Base-by-base conservation (phyloP, 1,140 invertebrate genomes). In the Monomorium pharaonis region DNA sequence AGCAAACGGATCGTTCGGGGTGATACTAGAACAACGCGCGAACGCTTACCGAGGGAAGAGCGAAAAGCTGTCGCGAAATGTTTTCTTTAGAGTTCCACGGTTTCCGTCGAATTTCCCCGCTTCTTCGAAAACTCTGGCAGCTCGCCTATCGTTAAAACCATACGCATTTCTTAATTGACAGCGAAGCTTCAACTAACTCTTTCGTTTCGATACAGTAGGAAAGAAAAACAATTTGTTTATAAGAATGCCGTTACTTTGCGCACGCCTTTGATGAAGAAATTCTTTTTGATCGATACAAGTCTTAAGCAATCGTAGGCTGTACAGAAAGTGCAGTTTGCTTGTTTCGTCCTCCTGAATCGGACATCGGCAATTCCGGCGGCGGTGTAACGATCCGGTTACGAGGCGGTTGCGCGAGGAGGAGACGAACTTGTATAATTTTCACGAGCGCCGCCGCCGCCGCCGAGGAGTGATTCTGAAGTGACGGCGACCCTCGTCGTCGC, bases 401-500 rank as follows among this genome's bases (percentile, higher is more conserved):
- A 76, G 44, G n/a, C 72, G 37, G 65, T 74, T 74, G 27, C 67
- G 62, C 67, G n/a, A n/a, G n/a, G n/a, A n/a, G n/a, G n/a, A 21
- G 30, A 27, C 67, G 78, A 83, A 83, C 51, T 83, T 83, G 67
- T 83, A 74, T 72, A 72, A 83, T 72, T 83, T 83, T 74, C 65
- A 67, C 78, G 37, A 84, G 54, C 44, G 9, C 42, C 42, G 42
- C 81, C 44, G 9, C 42, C 42, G 42, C 81, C 58, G 69, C 76
- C 30, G 69, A 84, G 72, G 60, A 84, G 72, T 62, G 81, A 84
- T 84, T 77, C 60, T 77, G 81, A 84, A 84, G 74, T 84, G 81
- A 84, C 74, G 70, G 24, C 74, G 81, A 84, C 81, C 56, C 81
- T 84, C 81, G 72, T 84, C 56, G 65, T 74, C 67, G 78, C 67